Evolutionary conservation across 2,888 invertebrate species (phyloP), one percentile per base, ranked within the genome.

Genomic region (Agrypnus murinus): DNA sequence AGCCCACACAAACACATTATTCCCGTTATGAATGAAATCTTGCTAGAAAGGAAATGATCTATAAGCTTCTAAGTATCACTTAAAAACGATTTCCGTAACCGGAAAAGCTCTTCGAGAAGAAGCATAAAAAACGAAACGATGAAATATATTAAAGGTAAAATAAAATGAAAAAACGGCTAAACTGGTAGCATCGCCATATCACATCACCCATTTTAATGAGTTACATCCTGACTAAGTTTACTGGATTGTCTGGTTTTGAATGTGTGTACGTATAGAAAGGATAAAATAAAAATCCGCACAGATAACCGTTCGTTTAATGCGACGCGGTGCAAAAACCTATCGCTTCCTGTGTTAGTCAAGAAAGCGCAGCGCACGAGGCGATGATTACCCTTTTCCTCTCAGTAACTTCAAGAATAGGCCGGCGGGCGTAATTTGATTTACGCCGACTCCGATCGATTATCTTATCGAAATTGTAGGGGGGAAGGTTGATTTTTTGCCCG

Each of bases 191-290:
- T 71, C 71, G 36, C 40, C 67, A 53, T 66, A 55, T 70, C 63
- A 50, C 63, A 69, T 69, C 62, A 25, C 71, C 71, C 50, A 72
- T 77, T 75, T 76, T 78, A 78, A 78, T 78, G 76, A 76, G 74
- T 64, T 65, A 76, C 76, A 77, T 78, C 78, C 78, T 77, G 78
- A 57, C 70, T 63, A 66, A 68, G 62, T 69, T 69, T 69, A 50
- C 32, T 62, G 15, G 46, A 63, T 58, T 14, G 58, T 15, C 50
- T 32, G 34, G 57, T 60, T 65, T 46, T 40, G 1, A 25, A 59
- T 53, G 36, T 31, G 14, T 31, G 31, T 32, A 34, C n/a, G 17
- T 17, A 50, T 36, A 14, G 17, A 25, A 25, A 15, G 67, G 63
- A 71, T 67, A 63, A 25, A 43, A 63, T 58, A 58, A 63, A 25